A percentile compares a stretch with the other conserved stretches of the same genome.
Evolutionary conservation across 1,140 invertebrate genomes (phyloP).

Genomic region (Homalodisca vitripennis): DNA sequence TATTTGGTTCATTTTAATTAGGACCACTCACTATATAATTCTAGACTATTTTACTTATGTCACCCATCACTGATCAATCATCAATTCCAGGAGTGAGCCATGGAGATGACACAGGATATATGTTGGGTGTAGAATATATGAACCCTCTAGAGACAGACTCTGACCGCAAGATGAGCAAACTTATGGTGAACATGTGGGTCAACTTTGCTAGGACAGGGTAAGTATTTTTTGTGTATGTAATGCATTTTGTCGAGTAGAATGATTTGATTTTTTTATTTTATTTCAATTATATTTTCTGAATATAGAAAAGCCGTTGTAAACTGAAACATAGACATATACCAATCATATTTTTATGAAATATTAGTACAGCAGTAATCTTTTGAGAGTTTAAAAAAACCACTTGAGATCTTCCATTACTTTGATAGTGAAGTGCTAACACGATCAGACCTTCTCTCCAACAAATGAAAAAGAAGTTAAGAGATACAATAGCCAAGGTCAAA

Average conservation of each 20-base stretch:
- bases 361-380: background rate
- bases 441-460: no score
- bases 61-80: no score
- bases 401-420: no score
- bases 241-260: background rate
- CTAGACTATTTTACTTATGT: no score
- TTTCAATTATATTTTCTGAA: background rate
- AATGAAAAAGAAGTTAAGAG: no score
- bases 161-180: slow-evolving; percentile 33
- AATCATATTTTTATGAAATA: background rate
- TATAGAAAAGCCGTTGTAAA: background rate
- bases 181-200: slow-evolving; percentile 36
- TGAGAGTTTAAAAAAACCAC: no score
- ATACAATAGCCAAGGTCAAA: no score
- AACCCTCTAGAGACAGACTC: slow-evolving; percentile 31
- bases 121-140: slow-evolving; percentile 30
- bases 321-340: background rate
- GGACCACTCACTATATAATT: no score
- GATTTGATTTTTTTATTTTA: background rate
- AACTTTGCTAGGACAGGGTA: slow-evolving; percentile 36
- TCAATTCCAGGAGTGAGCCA: slow-evolving; percentile 35
- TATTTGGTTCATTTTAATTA: no score
- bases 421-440: no score
- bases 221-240: background rate
- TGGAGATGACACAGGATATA: slow-evolving; percentile 36